phyloP scores from a whole-genome alignment of 2,888 invertebrate species.

The Dynastes grantii region DNA sequence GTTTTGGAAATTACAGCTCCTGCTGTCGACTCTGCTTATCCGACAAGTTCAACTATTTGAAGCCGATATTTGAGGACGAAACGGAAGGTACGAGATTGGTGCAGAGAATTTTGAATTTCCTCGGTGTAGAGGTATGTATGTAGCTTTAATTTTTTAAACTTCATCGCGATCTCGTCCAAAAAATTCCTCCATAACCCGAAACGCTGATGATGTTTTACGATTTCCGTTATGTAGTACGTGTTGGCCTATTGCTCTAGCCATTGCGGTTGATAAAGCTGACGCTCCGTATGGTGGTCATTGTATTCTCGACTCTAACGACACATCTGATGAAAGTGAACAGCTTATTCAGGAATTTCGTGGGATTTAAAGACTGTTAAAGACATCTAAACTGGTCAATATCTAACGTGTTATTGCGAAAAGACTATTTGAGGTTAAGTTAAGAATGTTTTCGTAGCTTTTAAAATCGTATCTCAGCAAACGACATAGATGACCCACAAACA shows the following conservation, averaged over 20 bases:
- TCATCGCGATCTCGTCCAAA: conserved; percentile 22
- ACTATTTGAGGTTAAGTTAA: not conserved
- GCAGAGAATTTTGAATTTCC: conserved; percentile 78
- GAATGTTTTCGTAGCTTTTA: conserved; percentile 11
- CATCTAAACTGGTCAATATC: conserved; percentile 14
- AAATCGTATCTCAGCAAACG: not conserved
- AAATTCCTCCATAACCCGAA: conserved; percentile 7
- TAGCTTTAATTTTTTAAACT: conserved; percentile 13
- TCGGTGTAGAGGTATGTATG: conserved; percentile 78
- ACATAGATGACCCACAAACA: conserved; percentile 34
- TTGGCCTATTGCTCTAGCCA: conserved; percentile 41
- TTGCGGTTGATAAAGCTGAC: conserved; percentile 47
- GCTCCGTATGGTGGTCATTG: conserved; percentile 32
- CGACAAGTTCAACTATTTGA: conserved; percentile 65
- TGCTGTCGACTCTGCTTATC: conserved; percentile 69
- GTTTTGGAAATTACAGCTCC: conserved; percentile 62
- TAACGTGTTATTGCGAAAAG: not conserved
- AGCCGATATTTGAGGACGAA: conserved; percentile 65
- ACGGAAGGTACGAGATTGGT: conserved; percentile 70
- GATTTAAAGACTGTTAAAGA: conserved; percentile 7
- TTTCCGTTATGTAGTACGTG: conserved; percentile 48
- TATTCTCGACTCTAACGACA: conserved; percentile 50
- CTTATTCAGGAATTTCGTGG: conserved; percentile 27
- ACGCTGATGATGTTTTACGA: conserved; percentile 22
- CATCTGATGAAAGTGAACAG: conserved; percentile 14